Evolutionary conservation across 2,888 invertebrate species (phyloP), one percentile per base, ranked within the genome.

Genomic region (Drosophila meridiana): DNA sequence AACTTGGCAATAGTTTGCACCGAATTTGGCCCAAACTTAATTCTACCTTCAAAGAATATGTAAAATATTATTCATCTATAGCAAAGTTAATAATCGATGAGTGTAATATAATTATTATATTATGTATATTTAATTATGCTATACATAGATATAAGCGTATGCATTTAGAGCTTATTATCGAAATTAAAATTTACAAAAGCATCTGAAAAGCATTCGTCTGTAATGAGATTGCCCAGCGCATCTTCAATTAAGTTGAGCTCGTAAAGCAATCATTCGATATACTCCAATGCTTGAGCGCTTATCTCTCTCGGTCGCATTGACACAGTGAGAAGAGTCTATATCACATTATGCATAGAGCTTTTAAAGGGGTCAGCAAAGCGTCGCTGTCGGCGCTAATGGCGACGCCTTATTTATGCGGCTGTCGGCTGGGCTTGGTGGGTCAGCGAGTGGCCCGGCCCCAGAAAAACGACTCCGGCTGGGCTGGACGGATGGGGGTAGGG

Each of bases 321-420:
- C 30, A 42, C 13, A 75, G 55, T 40, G 28, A 14, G 14, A 2
- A 20, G 53, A 71, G 55, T 43, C 63, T 20, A 11, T 30, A 32
- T 50, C 42, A 38, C 13, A 56, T 45, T 14, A 42, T 26, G 42
- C 48, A 13, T 43, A 65, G 56, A 50, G 70, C 63, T 66, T 73
- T 74, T 76, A 80, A 80, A 76, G 79, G 79, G 80, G 80, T 80
- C 82, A 80, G 79, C 72, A 56, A 63, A 68, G 75, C 82, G 79
- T 68, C 71, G 79, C 61, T 69, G 82, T 78, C 71, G 79, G 76
- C 82, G 80, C 72, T 80, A 82, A 80, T 82, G 79, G 74, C 72
- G 80, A 67, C 80, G 80, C 80, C 79, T 82, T 80, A 78, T 75
- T 82, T 75, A 82, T 80, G 82, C 57, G 69, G 64, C 68, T 73